Conservation (phyloP, 1,140 invertebrate genomes). For the Ceratitis capitata region DNA sequence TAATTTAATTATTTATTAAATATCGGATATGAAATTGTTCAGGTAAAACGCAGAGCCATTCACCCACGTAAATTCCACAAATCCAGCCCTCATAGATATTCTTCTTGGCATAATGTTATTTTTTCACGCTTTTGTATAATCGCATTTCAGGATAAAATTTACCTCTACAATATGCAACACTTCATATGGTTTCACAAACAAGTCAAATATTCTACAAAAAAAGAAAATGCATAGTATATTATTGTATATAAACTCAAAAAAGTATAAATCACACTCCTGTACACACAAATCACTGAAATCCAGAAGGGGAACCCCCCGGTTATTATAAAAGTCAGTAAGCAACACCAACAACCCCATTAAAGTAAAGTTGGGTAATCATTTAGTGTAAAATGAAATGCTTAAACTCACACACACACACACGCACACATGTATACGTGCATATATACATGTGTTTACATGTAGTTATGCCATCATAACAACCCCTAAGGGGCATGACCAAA, state of each 20-base stretch:
- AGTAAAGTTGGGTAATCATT: background rate
- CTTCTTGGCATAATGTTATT: too few relatives aligned
- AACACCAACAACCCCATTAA: slow-evolving; percentile 20
- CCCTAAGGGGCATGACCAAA: slow-evolving; percentile 9
- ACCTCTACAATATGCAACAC: background rate
- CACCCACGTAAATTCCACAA: too few relatives aligned
- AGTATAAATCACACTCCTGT: background rate
- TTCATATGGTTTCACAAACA: background rate
- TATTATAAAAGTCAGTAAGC: background rate
- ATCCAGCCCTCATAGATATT: too few relatives aligned
- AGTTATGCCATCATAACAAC: slow-evolving; percentile 8
- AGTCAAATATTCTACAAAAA: background rate
- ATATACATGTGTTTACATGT: background rate
- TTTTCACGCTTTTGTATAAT: too few relatives aligned
- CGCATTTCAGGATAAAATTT: too few relatives aligned
- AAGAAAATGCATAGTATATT: background rate
- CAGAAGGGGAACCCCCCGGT: background rate
- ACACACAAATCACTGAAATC: background rate
- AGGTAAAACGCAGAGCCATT: too few relatives aligned
- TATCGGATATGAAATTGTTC: too few relatives aligned
- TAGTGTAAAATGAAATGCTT: background rate
- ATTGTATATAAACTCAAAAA: background rate
- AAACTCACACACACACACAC: background rate
- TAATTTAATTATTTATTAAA: too few relatives aligned
- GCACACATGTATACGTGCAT: background rate